Conservation (phyloP, 2,797 vertebrate genomes). For the Oreochromis mossambicus region DNA sequence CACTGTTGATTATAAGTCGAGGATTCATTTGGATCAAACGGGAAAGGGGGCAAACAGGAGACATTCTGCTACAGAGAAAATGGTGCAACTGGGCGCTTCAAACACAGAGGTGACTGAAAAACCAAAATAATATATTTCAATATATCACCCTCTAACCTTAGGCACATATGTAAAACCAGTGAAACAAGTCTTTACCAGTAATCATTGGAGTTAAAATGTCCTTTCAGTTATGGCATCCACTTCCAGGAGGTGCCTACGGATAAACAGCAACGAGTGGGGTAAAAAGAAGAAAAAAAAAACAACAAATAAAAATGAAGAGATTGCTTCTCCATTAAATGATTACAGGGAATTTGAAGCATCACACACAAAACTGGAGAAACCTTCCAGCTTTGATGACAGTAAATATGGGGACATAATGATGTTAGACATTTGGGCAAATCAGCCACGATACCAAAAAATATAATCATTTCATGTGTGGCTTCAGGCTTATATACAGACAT, state of each 20-base stretch:
- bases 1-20: neutral
- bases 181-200: constrained; percentile 1
- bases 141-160: neutral
- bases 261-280: neutral
- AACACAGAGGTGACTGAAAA: constrained; percentile 2
- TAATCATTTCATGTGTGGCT: constrained; percentile 23
- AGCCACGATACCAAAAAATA: constrained; percentile 29
- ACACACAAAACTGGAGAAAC: constrained; percentile 13
- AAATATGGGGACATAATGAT: neutral
- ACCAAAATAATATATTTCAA: neutral
- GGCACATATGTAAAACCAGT: constrained; percentile 54
- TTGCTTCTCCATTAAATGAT: neutral
- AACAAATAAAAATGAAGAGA: neutral
- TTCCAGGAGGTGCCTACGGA: neutral
- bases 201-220: neutral
- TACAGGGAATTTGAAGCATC: neutral
- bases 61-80: constrained; percentile 21
- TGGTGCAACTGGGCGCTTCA: neutral
- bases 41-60: neutral
- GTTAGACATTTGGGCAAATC: neutral
- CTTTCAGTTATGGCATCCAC: neutral
- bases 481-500: constrained; percentile 1
- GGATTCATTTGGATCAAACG: neutral
- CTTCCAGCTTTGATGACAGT: neutral
- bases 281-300: neutral